These are phyloP conservation scores for Notospermus geniculatus DNA, from an alignment of 1,140 invertebrate species.

Conservation along the genomic window DNA sequence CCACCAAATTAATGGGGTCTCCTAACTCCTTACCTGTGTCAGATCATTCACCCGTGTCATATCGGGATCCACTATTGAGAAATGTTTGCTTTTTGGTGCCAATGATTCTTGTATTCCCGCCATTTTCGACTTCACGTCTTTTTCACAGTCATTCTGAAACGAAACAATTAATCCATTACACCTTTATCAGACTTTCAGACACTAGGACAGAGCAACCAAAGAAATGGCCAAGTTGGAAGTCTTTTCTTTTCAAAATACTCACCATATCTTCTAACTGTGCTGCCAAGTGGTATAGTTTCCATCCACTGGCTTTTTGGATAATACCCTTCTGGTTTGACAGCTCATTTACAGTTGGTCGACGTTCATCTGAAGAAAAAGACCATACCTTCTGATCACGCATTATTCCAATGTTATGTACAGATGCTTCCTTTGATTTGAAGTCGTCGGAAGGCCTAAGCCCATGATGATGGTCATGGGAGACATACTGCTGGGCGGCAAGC, in stretches of 20 bases:
- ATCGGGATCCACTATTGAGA: constrained; percentile 31
- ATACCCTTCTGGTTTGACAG: constrained; percentile 85
- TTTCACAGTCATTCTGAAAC: constrained; percentile 36
- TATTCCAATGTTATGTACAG: too few relatives aligned
- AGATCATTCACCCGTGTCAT: constrained; percentile 38
- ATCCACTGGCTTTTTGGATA: constrained; percentile 85
- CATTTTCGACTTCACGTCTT: constrained; percentile 31
- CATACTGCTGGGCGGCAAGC: too few relatives aligned
- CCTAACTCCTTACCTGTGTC: constrained; percentile 34
- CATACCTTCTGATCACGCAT: background rate
- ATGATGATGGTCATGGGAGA: too few relatives aligned
- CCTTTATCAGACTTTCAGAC: too few relatives aligned
- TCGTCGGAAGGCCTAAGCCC: too few relatives aligned
- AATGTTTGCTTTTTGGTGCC: constrained; percentile 29
- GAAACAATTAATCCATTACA: too few relatives aligned
- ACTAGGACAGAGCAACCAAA: too few relatives aligned
- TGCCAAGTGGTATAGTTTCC: constrained; percentile 90
- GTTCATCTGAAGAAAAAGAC: constrained; percentile 64
- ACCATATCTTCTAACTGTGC: constrained; percentile 92
- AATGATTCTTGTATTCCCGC: constrained; percentile 29
- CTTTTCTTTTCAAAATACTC: constrained; percentile 42
- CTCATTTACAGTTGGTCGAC: constrained; percentile 78
- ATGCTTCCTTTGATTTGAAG: too few relatives aligned
- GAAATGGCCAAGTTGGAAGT: too few relatives aligned
- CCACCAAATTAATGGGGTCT: too few relatives aligned